Percentiles rank a stretch among this genome's conserved stretches.
Evolutionary conservation across 2,113 vertebrate genomes (phyloP).

Genomic region (Coptodon bakossiorum): DNA sequence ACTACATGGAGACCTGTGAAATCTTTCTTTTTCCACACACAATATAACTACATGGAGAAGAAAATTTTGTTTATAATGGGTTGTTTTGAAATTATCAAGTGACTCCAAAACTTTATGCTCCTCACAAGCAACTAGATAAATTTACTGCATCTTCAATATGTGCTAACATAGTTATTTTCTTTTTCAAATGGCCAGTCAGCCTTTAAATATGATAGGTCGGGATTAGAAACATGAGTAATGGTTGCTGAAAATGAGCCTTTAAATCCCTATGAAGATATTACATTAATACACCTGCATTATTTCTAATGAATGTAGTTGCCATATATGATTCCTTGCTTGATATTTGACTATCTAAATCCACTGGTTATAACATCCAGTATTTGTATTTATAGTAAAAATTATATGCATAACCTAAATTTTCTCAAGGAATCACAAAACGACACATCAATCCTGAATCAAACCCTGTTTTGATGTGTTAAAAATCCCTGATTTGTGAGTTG

Average conservation of each 20-base stretch:
- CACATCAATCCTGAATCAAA: neutral
- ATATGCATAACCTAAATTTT: neutral
- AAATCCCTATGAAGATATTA: neutral
- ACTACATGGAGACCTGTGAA: neutral
- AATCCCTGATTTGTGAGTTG: neutral
- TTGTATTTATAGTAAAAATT: neutral
- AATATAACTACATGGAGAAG: neutral
- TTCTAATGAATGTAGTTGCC: neutral
- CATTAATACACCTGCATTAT: neutral
- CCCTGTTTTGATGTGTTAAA: neutral
- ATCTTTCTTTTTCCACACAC: neutral
- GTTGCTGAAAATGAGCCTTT: neutral
- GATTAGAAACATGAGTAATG: neutral
- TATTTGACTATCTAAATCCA: neutral
- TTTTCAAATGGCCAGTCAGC: neutral
- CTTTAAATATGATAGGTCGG: neutral
- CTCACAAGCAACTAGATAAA: neutral
- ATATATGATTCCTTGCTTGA: neutral
- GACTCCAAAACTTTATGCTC: neutral
- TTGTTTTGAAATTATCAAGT: neutral
- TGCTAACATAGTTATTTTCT: neutral
- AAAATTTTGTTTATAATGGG: accelerated
- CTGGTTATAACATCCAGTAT: neutral
- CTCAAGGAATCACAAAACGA: neutral
- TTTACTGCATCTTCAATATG: neutral